A percentile compares a stretch with the other conserved stretches of the same genome.
phyloP scores from a whole-genome alignment of 2,113 vertebrate species.

The Empidonax alnorum region DNA sequence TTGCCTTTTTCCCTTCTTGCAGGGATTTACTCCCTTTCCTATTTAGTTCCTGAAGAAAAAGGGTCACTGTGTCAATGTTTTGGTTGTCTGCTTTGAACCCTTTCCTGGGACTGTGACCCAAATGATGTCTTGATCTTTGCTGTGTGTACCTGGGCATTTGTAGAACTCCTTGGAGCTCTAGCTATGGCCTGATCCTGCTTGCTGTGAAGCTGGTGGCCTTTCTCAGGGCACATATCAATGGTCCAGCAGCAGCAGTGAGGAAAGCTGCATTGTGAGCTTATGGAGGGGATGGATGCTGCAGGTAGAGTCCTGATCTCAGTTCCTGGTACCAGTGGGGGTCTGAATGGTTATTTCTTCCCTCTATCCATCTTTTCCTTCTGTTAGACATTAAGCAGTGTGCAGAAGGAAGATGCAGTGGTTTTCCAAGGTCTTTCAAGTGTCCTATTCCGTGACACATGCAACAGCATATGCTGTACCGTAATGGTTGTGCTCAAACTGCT shows the following conservation, averaged over 20 bases:
- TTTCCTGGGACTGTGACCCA: neutral
- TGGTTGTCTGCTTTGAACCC: neutral
- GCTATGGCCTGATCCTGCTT: neutral
- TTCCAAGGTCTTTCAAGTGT: neutral
- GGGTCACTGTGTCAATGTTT: rapidly evolving
- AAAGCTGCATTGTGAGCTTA: neutral
- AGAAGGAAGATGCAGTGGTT: neutral
- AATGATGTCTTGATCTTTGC: neutral
- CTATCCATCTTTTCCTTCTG: neutral
- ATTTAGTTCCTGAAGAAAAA: neutral
- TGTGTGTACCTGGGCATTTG: neutral
- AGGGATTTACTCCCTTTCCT: neutral
- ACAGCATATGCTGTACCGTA: rapidly evolving
- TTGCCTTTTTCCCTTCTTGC: neutral
- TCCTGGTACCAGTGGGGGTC: neutral
- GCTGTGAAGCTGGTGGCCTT: neutral
- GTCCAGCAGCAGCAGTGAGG: neutral
- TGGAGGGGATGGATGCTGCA: rapidly evolving
- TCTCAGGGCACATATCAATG: neutral
- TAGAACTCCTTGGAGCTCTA: neutral
- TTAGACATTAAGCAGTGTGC: neutral
- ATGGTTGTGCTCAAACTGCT: neutral
- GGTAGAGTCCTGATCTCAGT: rapidly evolving
- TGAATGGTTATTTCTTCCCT: neutral
- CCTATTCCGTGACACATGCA: neutral